Percentiles rank a stretch among this genome's conserved stretches.
Evolutionary conservation across 2,113 vertebrate genomes (phyloP).

Genomic region (Aphyosemion australe): DNA sequence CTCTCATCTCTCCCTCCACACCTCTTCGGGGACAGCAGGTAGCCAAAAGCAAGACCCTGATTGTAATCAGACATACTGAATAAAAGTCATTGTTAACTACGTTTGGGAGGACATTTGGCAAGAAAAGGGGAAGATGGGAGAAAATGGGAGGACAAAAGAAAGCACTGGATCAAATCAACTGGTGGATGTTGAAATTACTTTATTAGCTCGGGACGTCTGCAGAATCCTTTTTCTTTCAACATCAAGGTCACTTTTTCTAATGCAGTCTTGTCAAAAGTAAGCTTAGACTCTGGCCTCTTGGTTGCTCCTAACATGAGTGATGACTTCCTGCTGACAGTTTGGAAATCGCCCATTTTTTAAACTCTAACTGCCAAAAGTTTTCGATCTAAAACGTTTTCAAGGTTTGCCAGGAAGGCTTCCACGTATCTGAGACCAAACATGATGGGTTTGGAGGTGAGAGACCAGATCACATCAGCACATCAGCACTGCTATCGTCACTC

Average conservation of each 20-base stretch:
- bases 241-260: neutral
- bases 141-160: slow-evolving; percentile 6
- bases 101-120: neutral
- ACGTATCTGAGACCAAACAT: neutral
- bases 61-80: slow-evolving; percentile 12
- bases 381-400: neutral
- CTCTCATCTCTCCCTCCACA: neutral
- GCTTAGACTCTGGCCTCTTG: neutral
- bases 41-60: slow-evolving; percentile 31
- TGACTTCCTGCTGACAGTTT: neutral
- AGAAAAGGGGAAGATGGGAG: slow-evolving; percentile 5
- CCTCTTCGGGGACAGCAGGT: slow-evolving; percentile 43
- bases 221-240: neutral
- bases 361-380: neutral
- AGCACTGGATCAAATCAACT: slow-evolving; percentile 9
- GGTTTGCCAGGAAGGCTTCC: neutral
- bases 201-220: slow-evolving; percentile 2
- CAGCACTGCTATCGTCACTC: no score
- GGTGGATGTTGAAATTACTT: neutral
- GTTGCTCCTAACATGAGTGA: neutral
- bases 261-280: neutral
- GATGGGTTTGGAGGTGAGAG: neutral
- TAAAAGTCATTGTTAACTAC: neutral
- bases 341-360: neutral
- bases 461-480: neutral